phyloP scores from a whole-genome alignment of 2,113 vertebrate genomes.

The Balaeniceps rex region DNA sequence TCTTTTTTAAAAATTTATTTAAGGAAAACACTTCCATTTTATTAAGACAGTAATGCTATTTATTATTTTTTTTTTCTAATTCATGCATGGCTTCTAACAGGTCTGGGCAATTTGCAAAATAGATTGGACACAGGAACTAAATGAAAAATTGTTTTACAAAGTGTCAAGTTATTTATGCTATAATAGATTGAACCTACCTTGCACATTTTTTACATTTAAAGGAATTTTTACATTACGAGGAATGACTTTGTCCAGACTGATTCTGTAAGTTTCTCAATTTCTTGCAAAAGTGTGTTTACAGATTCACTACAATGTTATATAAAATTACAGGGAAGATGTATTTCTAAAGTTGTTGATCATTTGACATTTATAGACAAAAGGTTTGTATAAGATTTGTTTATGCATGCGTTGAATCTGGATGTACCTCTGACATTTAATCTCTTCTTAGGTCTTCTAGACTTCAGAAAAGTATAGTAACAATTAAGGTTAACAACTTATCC shows the following conservation, averaged over 20 bases:
- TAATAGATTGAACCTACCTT: neutral
- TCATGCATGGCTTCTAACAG: neutral
- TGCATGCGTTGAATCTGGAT: neutral
- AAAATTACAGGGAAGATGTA: neutral
- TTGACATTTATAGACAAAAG: neutral
- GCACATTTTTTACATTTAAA: neutral
- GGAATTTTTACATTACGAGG: neutral
- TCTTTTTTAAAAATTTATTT: neutral
- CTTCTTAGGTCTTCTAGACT: neutral
- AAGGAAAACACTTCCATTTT: neutral
- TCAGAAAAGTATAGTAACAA: neutral
- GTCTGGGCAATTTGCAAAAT: neutral
- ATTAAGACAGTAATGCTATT: neutral
- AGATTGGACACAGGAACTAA: neutral
- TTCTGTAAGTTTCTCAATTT: neutral
- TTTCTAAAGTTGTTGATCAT: neutral
- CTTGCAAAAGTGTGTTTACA: neutral
- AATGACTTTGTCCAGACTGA: neutral
- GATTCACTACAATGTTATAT: neutral
- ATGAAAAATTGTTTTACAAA: neutral
- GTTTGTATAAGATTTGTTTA: neutral
- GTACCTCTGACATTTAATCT: neutral
- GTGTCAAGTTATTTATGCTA: neutral
- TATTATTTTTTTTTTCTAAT: neutral
- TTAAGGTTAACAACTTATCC: neutral